Evolutionary conservation across 2,113 vertebrate species (phyloP).

Genomic region (Amphilophus citrinellus): DNA sequence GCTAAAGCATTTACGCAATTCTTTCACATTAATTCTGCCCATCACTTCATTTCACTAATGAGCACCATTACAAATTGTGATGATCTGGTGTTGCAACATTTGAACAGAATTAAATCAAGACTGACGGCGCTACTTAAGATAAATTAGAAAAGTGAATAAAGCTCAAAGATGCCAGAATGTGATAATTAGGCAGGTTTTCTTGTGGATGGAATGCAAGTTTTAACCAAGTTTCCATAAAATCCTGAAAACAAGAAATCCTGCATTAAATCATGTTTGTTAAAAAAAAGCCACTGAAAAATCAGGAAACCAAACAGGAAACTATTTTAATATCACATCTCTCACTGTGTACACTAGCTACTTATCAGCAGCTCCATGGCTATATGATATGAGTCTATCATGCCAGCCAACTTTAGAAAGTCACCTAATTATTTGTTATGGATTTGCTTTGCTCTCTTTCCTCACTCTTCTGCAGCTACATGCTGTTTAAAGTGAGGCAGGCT

Average conservation of each 20-base stretch:
- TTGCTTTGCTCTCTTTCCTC: slow-evolving; percentile 8
- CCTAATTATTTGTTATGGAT: slow-evolving; percentile 56
- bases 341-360: slow-evolving; percentile 19
- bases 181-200: background rate
- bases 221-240: background rate
- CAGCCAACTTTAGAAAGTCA: slow-evolving; percentile 44
- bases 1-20: slow-evolving; percentile 23
- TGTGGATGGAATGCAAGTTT: background rate
- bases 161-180: background rate
- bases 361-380: slow-evolving; percentile 1
- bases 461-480: slow-evolving; percentile 35
- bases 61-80: background rate
- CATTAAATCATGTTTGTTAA: background rate
- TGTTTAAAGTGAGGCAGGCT: slow-evolving; percentile 28
- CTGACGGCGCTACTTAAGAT: background rate
- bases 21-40: slow-evolving; percentile 48
- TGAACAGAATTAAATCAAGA: background rate
- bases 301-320: background rate
- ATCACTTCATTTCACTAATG: slow-evolving; percentile 26
- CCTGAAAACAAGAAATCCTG: background rate
- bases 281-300: background rate
- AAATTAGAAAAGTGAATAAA: background rate
- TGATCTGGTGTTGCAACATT: background rate
- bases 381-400: slow-evolving; percentile 42
- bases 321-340: background rate